phyloP scores from a whole-genome alignment of 53 echinoderm and acorn worm species.

The Henricia sp. region DNA sequence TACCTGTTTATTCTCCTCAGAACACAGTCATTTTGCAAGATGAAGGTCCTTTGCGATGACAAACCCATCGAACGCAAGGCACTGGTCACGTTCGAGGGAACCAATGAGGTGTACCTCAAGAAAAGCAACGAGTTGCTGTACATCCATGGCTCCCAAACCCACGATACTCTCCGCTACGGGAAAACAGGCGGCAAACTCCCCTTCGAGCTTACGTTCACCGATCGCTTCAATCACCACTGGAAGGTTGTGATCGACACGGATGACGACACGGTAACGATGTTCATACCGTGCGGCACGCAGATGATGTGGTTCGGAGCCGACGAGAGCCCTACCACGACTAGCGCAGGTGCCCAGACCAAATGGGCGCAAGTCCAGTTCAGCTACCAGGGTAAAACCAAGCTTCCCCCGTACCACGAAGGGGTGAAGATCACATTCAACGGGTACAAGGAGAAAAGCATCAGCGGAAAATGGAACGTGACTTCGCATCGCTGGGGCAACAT shows the following conservation, averaged over 20 bases:
- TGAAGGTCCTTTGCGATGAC: slow-evolving; percentile 23
- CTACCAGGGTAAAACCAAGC: slow-evolving; percentile 34
- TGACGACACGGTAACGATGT: slow-evolving; percentile 23
- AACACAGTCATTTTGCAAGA: too few species aligned
- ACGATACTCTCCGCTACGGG: slow-evolving; percentile 49
- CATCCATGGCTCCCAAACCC: slow-evolving; percentile 33
- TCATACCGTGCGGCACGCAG: slow-evolving; percentile 42
- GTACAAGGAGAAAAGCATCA: slow-evolving; percentile 33
- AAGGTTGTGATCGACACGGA: slow-evolving; percentile 32
- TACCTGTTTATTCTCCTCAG: too few species aligned
- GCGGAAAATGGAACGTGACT: slow-evolving; percentile 38
- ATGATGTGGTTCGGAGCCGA: slow-evolving; percentile 43
- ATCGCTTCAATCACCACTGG: slow-evolving; percentile 34
- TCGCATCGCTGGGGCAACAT: slow-evolving; percentile 20
- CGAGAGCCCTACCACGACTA: slow-evolving; percentile 39
- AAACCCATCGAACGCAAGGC: background rate
- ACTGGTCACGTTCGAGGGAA: slow-evolving; percentile 12
- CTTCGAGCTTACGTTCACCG: slow-evolving; percentile 44
- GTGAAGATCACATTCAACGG: slow-evolving; percentile 22
- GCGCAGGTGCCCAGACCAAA: slow-evolving; percentile 23
- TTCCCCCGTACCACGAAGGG: slow-evolving; percentile 36
- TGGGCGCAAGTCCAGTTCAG: slow-evolving; percentile 44
- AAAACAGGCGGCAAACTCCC: slow-evolving; percentile 17
- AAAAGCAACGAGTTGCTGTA: slow-evolving; percentile 35
- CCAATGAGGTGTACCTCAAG: slow-evolving; percentile 16